phyloP scores from a whole-genome alignment of 2,797 vertebrate genomes.

The Danio tinwini region DNA sequence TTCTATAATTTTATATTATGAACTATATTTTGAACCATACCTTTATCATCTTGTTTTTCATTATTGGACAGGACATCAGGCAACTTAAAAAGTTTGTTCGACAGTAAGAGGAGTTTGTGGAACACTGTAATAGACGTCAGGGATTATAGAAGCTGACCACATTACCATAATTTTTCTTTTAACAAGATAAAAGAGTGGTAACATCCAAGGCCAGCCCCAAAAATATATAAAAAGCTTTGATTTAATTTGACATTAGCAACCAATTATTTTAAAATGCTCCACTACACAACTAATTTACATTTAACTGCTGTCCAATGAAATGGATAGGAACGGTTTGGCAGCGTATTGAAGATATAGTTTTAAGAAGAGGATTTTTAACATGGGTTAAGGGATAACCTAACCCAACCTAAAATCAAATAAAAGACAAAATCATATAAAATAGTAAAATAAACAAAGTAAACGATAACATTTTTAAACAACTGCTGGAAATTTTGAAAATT shows the following conservation, averaged over 20 bases:
- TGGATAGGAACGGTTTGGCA: slow-evolving; percentile 7
- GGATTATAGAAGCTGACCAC: not conserved
- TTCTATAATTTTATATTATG: no score
- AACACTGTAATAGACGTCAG: not conserved
- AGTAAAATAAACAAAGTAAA: no score
- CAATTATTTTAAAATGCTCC: slow-evolving; percentile 23
- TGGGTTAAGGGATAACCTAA: no score
- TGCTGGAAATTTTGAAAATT: no score
- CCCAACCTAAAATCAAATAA: no score
- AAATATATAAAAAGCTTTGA: slow-evolving; percentile 1
- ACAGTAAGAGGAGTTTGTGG: not conserved
- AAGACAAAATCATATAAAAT: no score
- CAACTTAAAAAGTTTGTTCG: not conserved
- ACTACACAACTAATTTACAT: slow-evolving; percentile 20
- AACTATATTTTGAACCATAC: no score
- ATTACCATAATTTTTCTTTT: not conserved
- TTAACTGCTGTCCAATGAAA: slow-evolving; percentile 2
- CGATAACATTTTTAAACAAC: no score
- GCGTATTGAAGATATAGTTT: slow-evolving; percentile 13
- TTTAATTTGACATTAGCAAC: slow-evolving; percentile 17
- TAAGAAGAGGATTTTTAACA: no score
- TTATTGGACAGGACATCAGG: not conserved
- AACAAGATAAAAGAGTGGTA: not conserved
- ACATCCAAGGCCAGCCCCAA: not conserved
- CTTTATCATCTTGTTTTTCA: no score